These are phyloP conservation scores for Tychaedon coryphoeus DNA, from an alignment of 2,113 vertebrate species.

Conservation along the genomic window DNA sequence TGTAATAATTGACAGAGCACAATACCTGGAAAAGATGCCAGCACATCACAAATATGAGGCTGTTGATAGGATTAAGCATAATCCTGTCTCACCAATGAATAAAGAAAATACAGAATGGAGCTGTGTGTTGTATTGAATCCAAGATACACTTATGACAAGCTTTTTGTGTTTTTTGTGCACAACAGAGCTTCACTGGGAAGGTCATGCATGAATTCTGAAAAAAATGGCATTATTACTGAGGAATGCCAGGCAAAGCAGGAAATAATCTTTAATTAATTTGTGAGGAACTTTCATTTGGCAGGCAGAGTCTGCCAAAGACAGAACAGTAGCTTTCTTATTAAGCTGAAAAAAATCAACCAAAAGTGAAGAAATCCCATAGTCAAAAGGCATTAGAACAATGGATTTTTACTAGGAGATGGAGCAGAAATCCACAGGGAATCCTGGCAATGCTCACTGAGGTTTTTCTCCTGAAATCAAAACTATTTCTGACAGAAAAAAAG, in stretches of 20 bases:
- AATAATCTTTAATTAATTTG: conserved; percentile 53
- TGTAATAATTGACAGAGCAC: conserved; percentile 36
- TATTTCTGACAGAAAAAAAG: conserved; percentile 4
- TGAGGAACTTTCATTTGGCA: conserved; percentile 40
- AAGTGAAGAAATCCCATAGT: conserved; percentile 35
- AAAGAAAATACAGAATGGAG: conserved; percentile 36
- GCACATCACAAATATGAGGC: conserved; percentile 34
- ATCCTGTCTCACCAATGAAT: conserved; percentile 38
- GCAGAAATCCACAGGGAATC: conserved; percentile 47
- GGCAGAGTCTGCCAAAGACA: neutral
- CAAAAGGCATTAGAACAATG: conserved; percentile 31
- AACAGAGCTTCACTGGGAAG: neutral
- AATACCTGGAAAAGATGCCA: conserved; percentile 26
- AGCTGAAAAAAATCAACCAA: conserved; percentile 36
- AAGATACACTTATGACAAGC: neutral
- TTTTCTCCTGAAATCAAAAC: conserved; percentile 13
- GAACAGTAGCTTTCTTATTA: conserved; percentile 55
- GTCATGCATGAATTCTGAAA: conserved; percentile 33
- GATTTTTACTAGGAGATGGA: conserved; percentile 22
- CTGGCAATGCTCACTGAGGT: neutral
- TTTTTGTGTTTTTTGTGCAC: neutral
- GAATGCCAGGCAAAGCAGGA: conserved; percentile 41
- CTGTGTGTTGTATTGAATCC: neutral
- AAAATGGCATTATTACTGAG: conserved; percentile 30
- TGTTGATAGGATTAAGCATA: conserved; percentile 54